Evolutionary conservation across 2,113 vertebrate species (phyloP), one percentile per base, ranked within the genome.

Genomic region (Cynoglossus semilaevis): DNA sequence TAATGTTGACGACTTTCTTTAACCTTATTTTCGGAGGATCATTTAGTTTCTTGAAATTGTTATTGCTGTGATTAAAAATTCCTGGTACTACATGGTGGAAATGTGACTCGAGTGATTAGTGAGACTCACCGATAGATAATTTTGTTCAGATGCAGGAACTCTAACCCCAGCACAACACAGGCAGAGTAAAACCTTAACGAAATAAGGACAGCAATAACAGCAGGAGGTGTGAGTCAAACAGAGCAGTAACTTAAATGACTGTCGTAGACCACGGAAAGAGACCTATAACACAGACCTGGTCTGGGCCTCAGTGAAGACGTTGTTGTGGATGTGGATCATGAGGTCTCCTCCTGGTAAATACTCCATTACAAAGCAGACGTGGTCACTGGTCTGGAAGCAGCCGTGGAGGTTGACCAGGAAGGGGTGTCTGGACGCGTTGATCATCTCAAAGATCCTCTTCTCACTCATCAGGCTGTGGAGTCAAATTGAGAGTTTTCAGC

Each of bases 301-400:
- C 74, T 92, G 88, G 1, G 83, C 89, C 75, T 95, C 94, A 0
- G 91, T 88, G 86, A 99, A 99, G 60, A 95, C 92, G 5, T 92
- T 88, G 42, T 88, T 91, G 2, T 95, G 94, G 79, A 99, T 98
- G 76, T 94, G 96, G 86, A 95, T 96, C 97, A 99, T 99, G 35
- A 99, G 93, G 85, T 99, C 97, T 0, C 97, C 96, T 0, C 96
- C 97, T 0, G 96, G 93, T 9, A 92, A 88, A 15, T 98, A 99
- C 81, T 99, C 97, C 56, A 97, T 96, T 68, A 98, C 93, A 1
- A 99, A 98, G 76, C 97, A 99, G 49, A 93, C 92, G 0, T 99
- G 96, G 40, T 94, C 93, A 9, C 87, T 10, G 3, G 94, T 99
- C 90, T 98, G 97, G 89, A 98, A 96, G 87, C 95, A 98, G 1